A percentile compares a stretch with the other conserved stretches of the same genome.
Evolutionary conservation across 2,797 vertebrate species (phyloP).

Genomic region (Etheostoma nigrum): DNA sequence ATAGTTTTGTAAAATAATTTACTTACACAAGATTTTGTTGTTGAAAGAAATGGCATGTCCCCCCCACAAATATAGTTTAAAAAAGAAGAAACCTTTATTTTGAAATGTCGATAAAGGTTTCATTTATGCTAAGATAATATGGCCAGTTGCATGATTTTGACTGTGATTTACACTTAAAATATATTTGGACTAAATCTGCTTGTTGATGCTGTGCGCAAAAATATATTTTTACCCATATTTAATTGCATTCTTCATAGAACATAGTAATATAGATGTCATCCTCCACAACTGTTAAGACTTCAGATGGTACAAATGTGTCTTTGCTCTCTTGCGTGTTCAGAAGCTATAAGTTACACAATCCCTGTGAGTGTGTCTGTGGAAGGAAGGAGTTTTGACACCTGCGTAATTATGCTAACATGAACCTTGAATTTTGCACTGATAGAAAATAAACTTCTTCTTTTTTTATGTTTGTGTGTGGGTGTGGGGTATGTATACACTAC

Average conservation of each 20-base stretch:
- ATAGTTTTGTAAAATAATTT: conserved; percentile 38
- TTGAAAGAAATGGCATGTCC: conserved; percentile 14
- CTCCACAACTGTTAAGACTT: conserved; percentile 32
- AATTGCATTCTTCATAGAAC: conserved; percentile 16
- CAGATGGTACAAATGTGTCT: conserved; percentile 22
- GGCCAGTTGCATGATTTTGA: conserved; percentile 52
- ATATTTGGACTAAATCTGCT: conserved; percentile 39
- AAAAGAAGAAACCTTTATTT: conserved; percentile 3
- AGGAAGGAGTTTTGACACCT: conserved; percentile 42
- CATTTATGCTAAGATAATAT: conserved; percentile 29
- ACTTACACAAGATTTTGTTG: conserved; percentile 11
- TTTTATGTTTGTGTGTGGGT: neutral
- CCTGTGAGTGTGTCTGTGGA: conserved; percentile 32
- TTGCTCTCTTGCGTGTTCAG: conserved; percentile 16
- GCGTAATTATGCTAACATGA: conserved; percentile 61
- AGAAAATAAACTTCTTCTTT: conserved; percentile 34
- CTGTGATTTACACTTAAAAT: conserved; percentile 51
- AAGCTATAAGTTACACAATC: conserved; percentile 18
- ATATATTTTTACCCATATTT: conserved; percentile 13
- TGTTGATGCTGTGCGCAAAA: conserved; percentile 34
- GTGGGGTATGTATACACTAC: neutral
- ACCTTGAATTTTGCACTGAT: conserved; percentile 77
- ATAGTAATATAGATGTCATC: conserved; percentile 22
- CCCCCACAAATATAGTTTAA: too few relatives aligned
- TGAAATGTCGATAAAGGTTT: conserved; percentile 1